These are phyloP conservation scores for Trinectes maculatus DNA, from an alignment of 2,113 vertebrate species.

Conservation along the genomic window DNA sequence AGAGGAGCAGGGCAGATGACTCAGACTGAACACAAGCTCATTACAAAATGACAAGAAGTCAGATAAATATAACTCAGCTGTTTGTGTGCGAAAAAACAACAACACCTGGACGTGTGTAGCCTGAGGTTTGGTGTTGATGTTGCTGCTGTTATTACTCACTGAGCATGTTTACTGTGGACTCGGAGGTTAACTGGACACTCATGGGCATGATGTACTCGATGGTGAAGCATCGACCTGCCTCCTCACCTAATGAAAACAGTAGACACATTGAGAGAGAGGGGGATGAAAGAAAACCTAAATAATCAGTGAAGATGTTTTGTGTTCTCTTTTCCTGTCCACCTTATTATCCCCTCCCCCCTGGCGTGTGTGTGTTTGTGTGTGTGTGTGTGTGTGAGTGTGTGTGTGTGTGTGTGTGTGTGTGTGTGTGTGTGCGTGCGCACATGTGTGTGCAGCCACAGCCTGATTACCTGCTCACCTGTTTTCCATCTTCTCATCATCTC, in stretches of 20 bases:
- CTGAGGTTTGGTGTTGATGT: no score
- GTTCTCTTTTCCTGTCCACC: no score
- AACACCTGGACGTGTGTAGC: not conserved
- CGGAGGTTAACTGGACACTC: conserved; percentile 89
- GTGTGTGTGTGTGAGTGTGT: no score
- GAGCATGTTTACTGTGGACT: conserved; percentile 89
- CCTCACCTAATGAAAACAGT: conserved; percentile 81
- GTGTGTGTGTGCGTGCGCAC: no score
- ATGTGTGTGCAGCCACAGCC: no score
- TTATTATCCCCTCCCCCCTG: no score
- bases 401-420: no score
- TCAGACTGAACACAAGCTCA: conserved; percentile 11
- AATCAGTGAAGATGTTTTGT: no score
- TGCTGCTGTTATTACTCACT: conserved; percentile 80
- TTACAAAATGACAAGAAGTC: conserved; percentile 3
- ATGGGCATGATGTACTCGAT: conserved; percentile 93
- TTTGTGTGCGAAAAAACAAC: no score
- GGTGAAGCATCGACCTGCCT: conserved; percentile 89
- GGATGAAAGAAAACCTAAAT: not conserved
- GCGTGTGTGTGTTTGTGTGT: no score
- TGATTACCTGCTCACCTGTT: no score
- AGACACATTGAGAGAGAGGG: not conserved
- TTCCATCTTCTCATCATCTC: no score
- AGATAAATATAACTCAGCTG: not conserved
- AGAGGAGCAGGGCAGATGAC: conserved; percentile 4